Conservation (phyloP, 2,888 invertebrate species). For the Drosophila quinaria region DNA sequence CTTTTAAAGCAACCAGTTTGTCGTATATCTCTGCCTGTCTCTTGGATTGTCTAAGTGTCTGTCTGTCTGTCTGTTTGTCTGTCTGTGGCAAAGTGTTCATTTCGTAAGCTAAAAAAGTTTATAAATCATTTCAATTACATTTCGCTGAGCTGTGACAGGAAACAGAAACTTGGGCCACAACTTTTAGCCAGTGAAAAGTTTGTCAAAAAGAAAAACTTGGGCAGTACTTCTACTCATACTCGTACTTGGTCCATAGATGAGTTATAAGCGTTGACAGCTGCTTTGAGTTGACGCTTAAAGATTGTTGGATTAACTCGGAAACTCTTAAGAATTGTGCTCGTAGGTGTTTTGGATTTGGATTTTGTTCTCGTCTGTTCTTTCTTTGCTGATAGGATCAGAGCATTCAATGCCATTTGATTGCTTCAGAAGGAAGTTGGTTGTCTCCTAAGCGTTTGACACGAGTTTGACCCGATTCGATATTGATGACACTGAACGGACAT, state of each 20-base stretch:
- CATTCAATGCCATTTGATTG: slow-evolving; percentile 36
- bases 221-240: not conserved
- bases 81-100: slow-evolving; percentile 51
- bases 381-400: slow-evolving; percentile 13
- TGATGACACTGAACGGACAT: slow-evolving; percentile 48
- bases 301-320: slow-evolving; percentile 29
- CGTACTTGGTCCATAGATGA: slow-evolving; percentile 33
- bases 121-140: slow-evolving; percentile 79
- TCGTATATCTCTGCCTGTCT: slow-evolving; percentile 8
- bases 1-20: slow-evolving; percentile 28
- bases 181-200: slow-evolving; percentile 48
- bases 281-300: slow-evolving; percentile 41
- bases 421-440: slow-evolving; percentile 8
- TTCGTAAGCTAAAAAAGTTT: slow-evolving; percentile 67
- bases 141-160: slow-evolving; percentile 74
- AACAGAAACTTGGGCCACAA: slow-evolving; percentile 58
- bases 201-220: slow-evolving; percentile 46
- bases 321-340: slow-evolving; percentile 5
- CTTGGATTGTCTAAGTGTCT: slow-evolving; percentile 2
- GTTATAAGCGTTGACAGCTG: slow-evolving; percentile 54
- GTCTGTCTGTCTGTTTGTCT: slow-evolving; percentile 14
- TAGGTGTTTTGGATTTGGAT: slow-evolving; percentile 16
- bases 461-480: slow-evolving; percentile 42
- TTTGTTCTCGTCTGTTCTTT: not conserved
- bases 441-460: slow-evolving; percentile 30